Conservation (phyloP, 2,888 invertebrate species). For the Quadroppia sp. region DNA sequence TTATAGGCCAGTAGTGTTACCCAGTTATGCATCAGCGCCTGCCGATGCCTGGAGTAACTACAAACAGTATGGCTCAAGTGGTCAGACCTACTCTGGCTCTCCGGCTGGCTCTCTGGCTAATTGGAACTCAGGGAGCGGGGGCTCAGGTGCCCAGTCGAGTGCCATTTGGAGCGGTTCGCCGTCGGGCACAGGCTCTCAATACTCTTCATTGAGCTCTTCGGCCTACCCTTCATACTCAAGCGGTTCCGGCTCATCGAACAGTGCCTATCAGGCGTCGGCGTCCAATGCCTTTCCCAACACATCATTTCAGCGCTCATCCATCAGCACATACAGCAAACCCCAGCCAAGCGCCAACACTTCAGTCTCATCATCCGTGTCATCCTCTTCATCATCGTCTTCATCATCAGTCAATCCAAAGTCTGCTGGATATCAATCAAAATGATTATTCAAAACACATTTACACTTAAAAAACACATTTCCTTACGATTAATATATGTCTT, state of each 20-base stretch:
- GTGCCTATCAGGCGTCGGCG: constrained; percentile 23
- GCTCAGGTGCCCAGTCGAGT: neutral
- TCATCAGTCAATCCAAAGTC: neutral
- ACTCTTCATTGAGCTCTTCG: constrained; percentile 23
- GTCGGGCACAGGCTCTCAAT: constrained; percentile 18
- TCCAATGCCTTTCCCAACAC: constrained; percentile 2
- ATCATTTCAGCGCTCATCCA: neutral
- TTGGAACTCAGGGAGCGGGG: constrained; percentile 5
- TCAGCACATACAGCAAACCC: constrained; percentile 11
- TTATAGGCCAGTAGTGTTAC: constrained; percentile 41
- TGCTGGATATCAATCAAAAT: constrained; percentile 8
- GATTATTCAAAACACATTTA: neutral
- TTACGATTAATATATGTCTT: too few relatives aligned
- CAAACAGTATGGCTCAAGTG: constrained; percentile 24
- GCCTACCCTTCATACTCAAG: constrained; percentile 21
- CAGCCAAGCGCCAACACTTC: constrained; percentile 7
- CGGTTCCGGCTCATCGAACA: constrained; percentile 18
- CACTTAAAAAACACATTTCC: neutral
- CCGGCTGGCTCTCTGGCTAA: neutral
- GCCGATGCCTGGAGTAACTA: constrained; percentile 35
- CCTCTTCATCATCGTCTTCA: constrained; percentile 9
- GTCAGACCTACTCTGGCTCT: neutral
- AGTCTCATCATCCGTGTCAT: constrained; percentile 31
- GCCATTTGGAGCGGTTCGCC: constrained; percentile 14
- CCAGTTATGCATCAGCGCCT: constrained; percentile 18